Conservation (phyloP, 2,888 invertebrate species). For the Muscina levida region DNA sequence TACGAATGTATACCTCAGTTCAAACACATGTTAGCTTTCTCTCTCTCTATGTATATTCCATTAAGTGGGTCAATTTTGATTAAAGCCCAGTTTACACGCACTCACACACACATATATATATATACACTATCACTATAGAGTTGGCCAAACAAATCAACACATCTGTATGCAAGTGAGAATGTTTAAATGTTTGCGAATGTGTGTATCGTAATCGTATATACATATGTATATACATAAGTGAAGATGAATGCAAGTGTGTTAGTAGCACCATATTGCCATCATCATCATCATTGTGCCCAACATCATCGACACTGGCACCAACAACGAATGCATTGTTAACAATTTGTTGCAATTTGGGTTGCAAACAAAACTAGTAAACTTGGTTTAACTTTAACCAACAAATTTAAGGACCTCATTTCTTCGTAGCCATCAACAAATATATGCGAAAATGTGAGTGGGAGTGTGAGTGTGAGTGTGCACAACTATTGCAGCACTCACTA, state of each 20-base stretch:
- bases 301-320: neutral
- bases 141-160: slow-evolving; percentile 15
- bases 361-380: slow-evolving; percentile 19
- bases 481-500: slow-evolving; percentile 4
- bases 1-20: neutral
- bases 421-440: neutral
- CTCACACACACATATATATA: slow-evolving; percentile 16
- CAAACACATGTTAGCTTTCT: too few relatives aligned
- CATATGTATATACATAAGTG: neutral
- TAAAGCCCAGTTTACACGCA: slow-evolving; percentile 35
- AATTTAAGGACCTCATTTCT: slow-evolving; percentile 26
- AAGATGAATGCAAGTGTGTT: too few relatives aligned
- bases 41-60: slow-evolving; percentile 25
- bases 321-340: slow-evolving; percentile 1
- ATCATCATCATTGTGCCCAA: neutral
- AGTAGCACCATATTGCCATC: too few relatives aligned
- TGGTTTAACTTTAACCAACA: slow-evolving; percentile 30
- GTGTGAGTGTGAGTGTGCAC: neutral
- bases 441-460: neutral
- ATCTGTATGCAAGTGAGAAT: neutral
- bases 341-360: slow-evolving; percentile 27
- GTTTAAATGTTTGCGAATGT: neutral
- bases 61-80: slow-evolving; percentile 50
- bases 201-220: neutral
- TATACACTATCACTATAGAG: too few relatives aligned